Evolutionary conservation across 2,888 invertebrate genomes (phyloP), one percentile per base, ranked within the genome.

Genomic region (Brassicogethes aeneus): DNA sequence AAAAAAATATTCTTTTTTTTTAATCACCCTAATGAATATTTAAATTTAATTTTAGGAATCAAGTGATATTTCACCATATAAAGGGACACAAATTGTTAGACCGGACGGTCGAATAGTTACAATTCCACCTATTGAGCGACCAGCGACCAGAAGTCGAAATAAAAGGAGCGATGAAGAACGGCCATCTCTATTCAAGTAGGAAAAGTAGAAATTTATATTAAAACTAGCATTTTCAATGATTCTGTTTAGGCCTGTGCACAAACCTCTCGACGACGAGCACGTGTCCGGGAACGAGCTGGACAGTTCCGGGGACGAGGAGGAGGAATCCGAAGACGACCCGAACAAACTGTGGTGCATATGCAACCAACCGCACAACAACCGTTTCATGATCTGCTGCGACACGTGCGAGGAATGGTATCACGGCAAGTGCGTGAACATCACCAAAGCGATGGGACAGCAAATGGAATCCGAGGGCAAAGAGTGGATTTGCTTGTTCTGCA

Each of bases 311-410:
- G 63, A 63, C 10, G 79, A 79, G 41, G 75, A 76, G 59, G 77
- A 77, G 57, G 82, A 77, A 50, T 87, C 87, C n/a, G 91, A 92
- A 68, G 92, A 93, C 69, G 93, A 94, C 74, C 93, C 93, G 5
- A 82, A 87, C 58, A 84, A 89, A 62, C 70, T 94, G 39, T 95
- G 95, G 93, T 95, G 95, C 66, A 87, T 95, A 61, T 95, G 95
- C 62, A 84, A 85, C 54, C 89, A 91, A 61, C 95, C 95, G 1
- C 93, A 94, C 65, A 91, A 93, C 59, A 92, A 94, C 67, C 75
- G 93, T 39, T 95, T 96, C 64, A 96, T 96, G 95, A 95, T 95
- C 57, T 92, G 92, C 65, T 96, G 96, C 66, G 95, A 96, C 66
- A 77, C 80, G 10, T 96, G 95, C 64, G 89, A 92, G 63, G 93